Evolutionary conservation across 1,140 invertebrate species (phyloP).

Genomic region (Mya arenaria): DNA sequence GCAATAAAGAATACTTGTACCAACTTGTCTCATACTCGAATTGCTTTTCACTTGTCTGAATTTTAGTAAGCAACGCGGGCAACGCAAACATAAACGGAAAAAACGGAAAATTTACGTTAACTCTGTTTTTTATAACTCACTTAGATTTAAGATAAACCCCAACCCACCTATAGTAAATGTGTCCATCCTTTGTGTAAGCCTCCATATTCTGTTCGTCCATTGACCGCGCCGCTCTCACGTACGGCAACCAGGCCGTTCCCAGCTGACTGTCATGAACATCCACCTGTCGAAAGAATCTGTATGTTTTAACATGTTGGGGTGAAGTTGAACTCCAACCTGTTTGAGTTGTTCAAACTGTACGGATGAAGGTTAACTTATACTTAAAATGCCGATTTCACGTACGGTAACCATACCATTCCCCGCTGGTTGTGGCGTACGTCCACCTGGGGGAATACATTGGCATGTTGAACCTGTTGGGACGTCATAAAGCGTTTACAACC

Average conservation of each 20-base stretch:
- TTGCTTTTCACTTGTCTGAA: neutral
- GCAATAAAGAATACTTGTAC: neutral
- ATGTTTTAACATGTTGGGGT: neutral
- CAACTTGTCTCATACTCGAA: neutral
- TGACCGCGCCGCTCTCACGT: conserved; percentile 76
- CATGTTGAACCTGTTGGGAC: too few species aligned
- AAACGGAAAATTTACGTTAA: neutral
- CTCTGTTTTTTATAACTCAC: neutral
- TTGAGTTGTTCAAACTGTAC: neutral
- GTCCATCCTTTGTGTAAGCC: conserved; percentile 78
- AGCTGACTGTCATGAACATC: conserved; percentile 22
- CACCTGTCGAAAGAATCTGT: neutral
- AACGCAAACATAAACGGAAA: neutral
- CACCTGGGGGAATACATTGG: too few species aligned
- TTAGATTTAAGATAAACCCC: neutral
- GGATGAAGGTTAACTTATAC: neutral
- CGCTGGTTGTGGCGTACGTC: too few species aligned
- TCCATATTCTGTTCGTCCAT: conserved; percentile 82
- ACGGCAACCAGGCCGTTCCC: conserved; percentile 75
- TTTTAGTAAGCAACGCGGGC: neutral
- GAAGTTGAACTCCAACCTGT: neutral
- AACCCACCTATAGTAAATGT: conserved; percentile 78
- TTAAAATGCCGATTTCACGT: too few species aligned
- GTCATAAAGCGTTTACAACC: too few species aligned
- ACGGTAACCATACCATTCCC: too few species aligned